phyloP scores from a whole-genome alignment of 2,113 vertebrate genomes.

The Microtus pennsylvanicus region DNA sequence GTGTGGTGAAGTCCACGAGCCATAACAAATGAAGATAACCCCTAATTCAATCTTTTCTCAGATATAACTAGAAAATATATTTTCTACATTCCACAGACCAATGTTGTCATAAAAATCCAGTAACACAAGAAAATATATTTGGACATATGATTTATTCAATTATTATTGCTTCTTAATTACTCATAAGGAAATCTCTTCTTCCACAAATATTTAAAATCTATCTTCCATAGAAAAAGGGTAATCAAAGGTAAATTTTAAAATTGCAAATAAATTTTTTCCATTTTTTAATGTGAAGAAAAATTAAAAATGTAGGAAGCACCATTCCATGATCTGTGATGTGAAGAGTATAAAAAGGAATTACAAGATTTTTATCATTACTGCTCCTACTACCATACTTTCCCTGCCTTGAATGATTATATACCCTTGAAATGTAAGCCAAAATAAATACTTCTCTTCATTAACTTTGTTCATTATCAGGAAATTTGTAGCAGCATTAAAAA shows the following conservation, averaged over 20 bases:
- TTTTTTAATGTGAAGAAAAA: neutral
- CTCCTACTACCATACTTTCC: neutral
- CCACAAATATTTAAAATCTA: neutral
- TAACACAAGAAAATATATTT: neutral
- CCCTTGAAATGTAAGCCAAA: neutral
- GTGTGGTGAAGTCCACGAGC: neutral
- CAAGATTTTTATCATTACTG: neutral
- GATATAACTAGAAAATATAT: conserved; percentile 30
- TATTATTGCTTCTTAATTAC: neutral
- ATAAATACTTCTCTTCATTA: neutral
- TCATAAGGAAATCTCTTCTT: neutral
- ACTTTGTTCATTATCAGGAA: no score
- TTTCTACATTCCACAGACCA: neutral
- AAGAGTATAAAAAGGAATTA: neutral
- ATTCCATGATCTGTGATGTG: neutral
- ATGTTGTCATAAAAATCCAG: conserved; percentile 21
- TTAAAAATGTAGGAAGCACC: neutral
- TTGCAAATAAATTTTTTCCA: neutral
- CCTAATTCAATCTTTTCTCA: neutral
- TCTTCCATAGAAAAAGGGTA: neutral
- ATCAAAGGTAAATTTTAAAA: neutral
- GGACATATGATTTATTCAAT: neutral
- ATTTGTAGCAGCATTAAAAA: neutral
- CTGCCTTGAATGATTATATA: neutral
- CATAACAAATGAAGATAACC: conserved; percentile 25